Evolutionary conservation across 2,797 vertebrate species (phyloP).

Genomic region (Lacerta agilis): DNA sequence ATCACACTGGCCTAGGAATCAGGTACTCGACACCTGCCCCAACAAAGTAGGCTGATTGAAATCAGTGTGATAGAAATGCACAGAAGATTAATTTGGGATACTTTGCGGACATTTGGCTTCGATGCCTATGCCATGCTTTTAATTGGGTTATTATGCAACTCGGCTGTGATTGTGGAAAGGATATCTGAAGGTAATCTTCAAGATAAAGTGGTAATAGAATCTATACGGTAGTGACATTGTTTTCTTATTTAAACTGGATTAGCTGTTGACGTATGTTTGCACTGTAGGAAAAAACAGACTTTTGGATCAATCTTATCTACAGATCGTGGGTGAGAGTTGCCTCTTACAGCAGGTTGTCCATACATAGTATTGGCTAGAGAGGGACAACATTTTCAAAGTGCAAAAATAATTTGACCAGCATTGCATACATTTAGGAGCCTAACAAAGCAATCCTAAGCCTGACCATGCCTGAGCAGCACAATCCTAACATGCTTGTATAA

Average conservation of each 20-base stretch:
- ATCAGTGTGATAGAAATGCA: background rate
- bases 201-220: constrained; percentile 8
- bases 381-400: background rate
- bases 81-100: background rate
- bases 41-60: background rate
- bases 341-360: background rate
- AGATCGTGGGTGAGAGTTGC: background rate
- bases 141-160: background rate
- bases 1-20: background rate
- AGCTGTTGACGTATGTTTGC: background rate
- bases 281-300: background rate
- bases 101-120: background rate
- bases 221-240: background rate
- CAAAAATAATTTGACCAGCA: background rate
- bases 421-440: background rate
- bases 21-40: background rate
- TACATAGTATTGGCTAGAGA: background rate
- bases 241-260: background rate
- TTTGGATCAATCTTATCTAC: background rate
- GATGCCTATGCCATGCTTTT: background rate
- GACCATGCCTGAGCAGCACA: background rate
- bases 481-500: background rate
- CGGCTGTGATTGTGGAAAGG: constrained; percentile 1
- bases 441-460: background rate
- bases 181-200: constrained; percentile 23